phyloP scores from a whole-genome alignment of 23 tunicate species.

The Trididemnum clinides region DNA sequence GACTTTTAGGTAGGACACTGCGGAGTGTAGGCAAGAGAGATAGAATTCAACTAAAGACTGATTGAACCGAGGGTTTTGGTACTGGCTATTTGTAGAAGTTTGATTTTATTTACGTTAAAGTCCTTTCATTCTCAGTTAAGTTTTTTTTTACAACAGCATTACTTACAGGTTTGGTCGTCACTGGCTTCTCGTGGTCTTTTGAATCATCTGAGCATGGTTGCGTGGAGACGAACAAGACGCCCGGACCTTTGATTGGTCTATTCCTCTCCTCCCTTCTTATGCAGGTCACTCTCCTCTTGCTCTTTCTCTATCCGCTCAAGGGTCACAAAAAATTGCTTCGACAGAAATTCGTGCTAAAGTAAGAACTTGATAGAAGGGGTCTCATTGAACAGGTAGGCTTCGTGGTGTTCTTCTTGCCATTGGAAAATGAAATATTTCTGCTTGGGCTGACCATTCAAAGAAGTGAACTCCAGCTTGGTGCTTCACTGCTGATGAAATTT shows the following conservation, averaged over 20 bases:
- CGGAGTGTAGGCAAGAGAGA: no score
- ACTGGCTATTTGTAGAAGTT: no score
- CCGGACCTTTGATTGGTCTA: slow-evolving; percentile 55
- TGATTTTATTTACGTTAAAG: no score
- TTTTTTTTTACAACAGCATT: background rate
- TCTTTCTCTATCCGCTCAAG: slow-evolving; percentile 79
- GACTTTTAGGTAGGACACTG: no score
- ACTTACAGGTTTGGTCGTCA: slow-evolving; percentile 63
- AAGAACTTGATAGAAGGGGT: background rate
- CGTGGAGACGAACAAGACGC: slow-evolving; percentile 47
- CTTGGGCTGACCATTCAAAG: no score
- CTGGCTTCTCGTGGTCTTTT: slow-evolving; percentile 60
- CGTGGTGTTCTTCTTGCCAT: no score
- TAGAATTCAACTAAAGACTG: no score
- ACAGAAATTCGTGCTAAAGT: background rate
- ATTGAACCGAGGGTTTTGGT: no score
- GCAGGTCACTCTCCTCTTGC: slow-evolving; percentile 54
- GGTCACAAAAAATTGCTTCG: slow-evolving; percentile 43
- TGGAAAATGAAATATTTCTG: no score
- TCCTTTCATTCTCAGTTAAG: background rate
- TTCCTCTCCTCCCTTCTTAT: slow-evolving; percentile 61
- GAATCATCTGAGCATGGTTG: slow-evolving; percentile 66
- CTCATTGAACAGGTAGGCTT: background rate
- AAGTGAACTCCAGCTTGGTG: no score
- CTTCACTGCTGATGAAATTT: no score